Evolutionary conservation across 1,140 invertebrate genomes (phyloP).

Genomic region (Papilio dardanus): DNA sequence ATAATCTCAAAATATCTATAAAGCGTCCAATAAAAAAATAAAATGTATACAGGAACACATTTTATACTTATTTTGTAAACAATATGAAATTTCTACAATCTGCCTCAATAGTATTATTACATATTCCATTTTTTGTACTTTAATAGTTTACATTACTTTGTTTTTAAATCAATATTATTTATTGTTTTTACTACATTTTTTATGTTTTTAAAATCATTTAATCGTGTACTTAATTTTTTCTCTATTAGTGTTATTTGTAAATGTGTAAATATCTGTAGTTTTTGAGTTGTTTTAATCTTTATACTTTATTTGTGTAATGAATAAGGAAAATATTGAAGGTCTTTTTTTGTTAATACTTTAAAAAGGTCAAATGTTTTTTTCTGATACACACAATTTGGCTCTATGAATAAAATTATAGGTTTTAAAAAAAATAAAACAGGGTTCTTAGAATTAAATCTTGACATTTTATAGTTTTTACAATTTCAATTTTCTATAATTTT

Average conservation of each 20-base stretch:
- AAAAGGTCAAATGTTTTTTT: not conserved
- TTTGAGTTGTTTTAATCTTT: not conserved
- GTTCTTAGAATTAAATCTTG: not conserved
- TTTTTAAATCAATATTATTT: not conserved
- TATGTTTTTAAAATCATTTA: not conserved
- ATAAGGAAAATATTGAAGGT: not conserved
- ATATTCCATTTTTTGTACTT: not conserved
- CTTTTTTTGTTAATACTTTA: not conserved
- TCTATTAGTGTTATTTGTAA: not conserved
- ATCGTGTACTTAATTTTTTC: not conserved
- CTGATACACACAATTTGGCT: not conserved
- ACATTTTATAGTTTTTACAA: too few species aligned
- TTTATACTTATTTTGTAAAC: not conserved
- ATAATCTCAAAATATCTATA: not conserved
- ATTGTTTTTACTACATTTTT: not conserved
- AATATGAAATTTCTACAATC: not conserved
- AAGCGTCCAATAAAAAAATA: not conserved
- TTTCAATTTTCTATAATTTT: not conserved
- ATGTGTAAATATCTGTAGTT: not conserved
- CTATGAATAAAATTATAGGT: constrained; percentile 1
- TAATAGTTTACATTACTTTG: not conserved
- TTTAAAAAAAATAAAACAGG: not conserved
- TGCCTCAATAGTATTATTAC: not conserved
- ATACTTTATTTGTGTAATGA: not conserved
- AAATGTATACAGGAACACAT: not conserved